These are phyloP conservation scores for Ophiodon elongatus DNA, from an alignment of 2,113 vertebrate species.

Conservation along the genomic window DNA sequence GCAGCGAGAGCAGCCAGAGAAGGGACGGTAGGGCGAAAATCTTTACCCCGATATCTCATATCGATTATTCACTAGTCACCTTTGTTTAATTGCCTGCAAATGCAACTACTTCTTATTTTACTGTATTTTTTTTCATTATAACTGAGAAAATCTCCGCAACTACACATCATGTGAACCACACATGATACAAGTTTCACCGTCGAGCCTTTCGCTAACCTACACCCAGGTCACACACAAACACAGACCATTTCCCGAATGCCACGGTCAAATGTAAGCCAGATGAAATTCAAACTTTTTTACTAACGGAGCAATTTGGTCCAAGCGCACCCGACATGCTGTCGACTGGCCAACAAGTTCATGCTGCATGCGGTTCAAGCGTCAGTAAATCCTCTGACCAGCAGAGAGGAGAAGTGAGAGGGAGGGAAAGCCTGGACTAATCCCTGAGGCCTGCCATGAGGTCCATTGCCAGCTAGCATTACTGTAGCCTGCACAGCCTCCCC, in stretches of 20 bases:
- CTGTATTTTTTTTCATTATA: not conserved
- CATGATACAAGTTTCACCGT: not conserved
- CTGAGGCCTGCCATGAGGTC: slow-evolving; percentile 52
- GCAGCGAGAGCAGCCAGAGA: slow-evolving; percentile 5
- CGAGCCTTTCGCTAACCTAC: not conserved
- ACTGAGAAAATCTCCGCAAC: not conserved
- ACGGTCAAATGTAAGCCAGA: slow-evolving; percentile 11
- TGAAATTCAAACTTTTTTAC: slow-evolving; percentile 35
- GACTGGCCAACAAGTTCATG: not conserved
- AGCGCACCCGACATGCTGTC: slow-evolving; percentile 15
- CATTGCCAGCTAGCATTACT: slow-evolving; percentile 52
- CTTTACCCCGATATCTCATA: too few relatives aligned
- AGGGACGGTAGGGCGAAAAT: not conserved
- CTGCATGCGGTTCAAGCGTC: slow-evolving; percentile 36
- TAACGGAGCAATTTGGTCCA: not conserved
- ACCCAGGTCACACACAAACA: slow-evolving; percentile 29
- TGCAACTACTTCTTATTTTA: not conserved
- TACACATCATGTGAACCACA: not conserved
- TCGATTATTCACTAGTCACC: too few relatives aligned
- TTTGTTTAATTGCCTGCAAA: slow-evolving; percentile 10
- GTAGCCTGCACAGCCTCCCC: not conserved
- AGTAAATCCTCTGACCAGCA: slow-evolving; percentile 47
- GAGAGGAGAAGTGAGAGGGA: slow-evolving; percentile 61
- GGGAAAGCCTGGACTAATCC: slow-evolving; percentile 66
- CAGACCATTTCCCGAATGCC: slow-evolving; percentile 16